Evolutionary conservation across 2,888 invertebrate species (phyloP).

Genomic region (Drosophila planitibia): DNA sequence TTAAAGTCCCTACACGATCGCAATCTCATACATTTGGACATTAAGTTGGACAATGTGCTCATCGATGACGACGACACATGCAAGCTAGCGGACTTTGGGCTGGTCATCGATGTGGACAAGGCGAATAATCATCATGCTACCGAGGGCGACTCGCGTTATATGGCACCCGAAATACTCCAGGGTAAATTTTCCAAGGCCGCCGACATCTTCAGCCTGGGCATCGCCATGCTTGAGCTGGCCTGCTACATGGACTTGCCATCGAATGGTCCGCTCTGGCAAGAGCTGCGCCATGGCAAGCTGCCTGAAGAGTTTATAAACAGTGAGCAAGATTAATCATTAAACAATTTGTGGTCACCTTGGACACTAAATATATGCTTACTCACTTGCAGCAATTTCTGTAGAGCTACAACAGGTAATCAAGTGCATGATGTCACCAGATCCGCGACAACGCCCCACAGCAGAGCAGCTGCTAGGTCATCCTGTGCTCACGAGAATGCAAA

Average conservation of each 20-base stretch:
- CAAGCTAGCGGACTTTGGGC: constrained; percentile 91
- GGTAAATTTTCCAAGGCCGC: constrained; percentile 89
- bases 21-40: constrained; percentile 90
- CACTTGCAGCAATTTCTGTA: constrained; percentile 85
- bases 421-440: constrained; percentile 87
- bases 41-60: constrained; percentile 92
- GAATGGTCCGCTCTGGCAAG: constrained; percentile 90
- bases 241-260: constrained; percentile 90
- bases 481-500: constrained; percentile 72
- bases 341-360: neutral
- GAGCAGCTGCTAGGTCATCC: constrained; percentile 86
- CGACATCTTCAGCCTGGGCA: constrained; percentile 91
- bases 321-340: constrained; percentile 59
- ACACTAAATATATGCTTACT: neutral
- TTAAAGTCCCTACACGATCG: constrained; percentile 89
- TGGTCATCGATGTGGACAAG: constrained; percentile 88
- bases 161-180: constrained; percentile 90
- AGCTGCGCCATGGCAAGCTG: constrained; percentile 87
- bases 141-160: constrained; percentile 91
- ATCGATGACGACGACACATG: constrained; percentile 88
- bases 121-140: constrained; percentile 87
- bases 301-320: constrained; percentile 86
- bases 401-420: constrained; percentile 86
- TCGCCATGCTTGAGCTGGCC: constrained; percentile 90
- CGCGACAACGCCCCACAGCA: constrained; percentile 86